Evolutionary conservation across 1,140 invertebrate species (phyloP).

Genomic region (Bombus picipes): DNA sequence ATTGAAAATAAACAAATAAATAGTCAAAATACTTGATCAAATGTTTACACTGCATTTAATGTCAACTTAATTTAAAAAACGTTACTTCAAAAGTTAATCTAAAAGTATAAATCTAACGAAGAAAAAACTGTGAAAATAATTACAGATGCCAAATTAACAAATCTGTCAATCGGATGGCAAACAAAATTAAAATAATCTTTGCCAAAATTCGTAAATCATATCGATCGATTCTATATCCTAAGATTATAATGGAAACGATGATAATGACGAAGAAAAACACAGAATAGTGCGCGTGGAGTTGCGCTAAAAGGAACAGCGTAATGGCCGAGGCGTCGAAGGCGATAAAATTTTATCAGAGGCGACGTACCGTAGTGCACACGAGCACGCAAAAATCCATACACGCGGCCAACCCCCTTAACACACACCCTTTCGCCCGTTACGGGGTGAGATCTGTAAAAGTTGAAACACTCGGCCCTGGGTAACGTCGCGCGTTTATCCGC

Average conservation of each 20-base stretch:
- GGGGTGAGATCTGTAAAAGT: conserved; percentile 47
- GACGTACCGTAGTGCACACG: conserved; percentile 20
- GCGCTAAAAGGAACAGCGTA: neutral
- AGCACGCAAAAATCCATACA: conserved; percentile 52
- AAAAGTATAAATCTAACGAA: neutral
- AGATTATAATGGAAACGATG: neutral
- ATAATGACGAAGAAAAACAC: neutral
- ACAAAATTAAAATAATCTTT: neutral
- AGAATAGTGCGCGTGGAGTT: neutral
- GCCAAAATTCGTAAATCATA: neutral
- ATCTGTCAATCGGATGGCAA: too few relatives aligned
- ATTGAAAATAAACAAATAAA: neutral
- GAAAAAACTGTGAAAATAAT: neutral
- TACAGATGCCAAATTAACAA: neutral
- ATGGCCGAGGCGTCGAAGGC: conserved; percentile 32
- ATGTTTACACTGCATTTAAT: neutral
- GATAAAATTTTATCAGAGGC: conserved; percentile 48
- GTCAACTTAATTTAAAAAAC: neutral
- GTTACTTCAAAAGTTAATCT: too few relatives aligned
- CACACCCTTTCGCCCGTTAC: conserved; percentile 19
- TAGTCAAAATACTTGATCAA: neutral
- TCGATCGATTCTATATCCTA: too few relatives aligned
- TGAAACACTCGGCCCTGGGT: conserved; percentile 41
- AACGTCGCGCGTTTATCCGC: conserved; percentile 51
- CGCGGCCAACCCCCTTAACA: conserved; percentile 21